Percentiles rank a stretch among this genome's conserved stretches.
Evolutionary conservation across 1,140 invertebrate genomes (phyloP).

Genomic region (Cydia fagiglandana): DNA sequence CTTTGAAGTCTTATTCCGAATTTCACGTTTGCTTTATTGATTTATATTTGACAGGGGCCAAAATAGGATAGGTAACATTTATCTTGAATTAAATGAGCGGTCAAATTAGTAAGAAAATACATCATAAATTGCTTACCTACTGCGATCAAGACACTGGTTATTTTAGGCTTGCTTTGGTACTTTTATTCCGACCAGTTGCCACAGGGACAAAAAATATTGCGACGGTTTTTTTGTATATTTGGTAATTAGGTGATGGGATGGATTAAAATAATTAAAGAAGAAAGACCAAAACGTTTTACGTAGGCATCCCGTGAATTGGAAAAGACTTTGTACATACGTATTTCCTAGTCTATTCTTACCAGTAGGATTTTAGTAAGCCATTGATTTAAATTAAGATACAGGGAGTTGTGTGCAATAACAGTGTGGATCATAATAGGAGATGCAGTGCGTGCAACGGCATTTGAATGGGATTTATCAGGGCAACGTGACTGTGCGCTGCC

Average conservation of each 20-base stretch:
- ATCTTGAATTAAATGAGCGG: not conserved
- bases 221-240: too few relatives aligned
- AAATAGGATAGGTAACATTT: not conserved
- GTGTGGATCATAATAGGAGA: conserved; percentile 5
- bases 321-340: too few relatives aligned
- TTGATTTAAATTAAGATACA: not conserved
- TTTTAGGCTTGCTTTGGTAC: too few relatives aligned
- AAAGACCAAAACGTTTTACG: too few relatives aligned
- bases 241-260: too few relatives aligned
- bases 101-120: not conserved
- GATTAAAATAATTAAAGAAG: too few relatives aligned
- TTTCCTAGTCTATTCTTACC: too few relatives aligned
- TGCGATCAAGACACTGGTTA: too few relatives aligned
- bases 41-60: not conserved
- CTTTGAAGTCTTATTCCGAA: conserved; percentile 20
- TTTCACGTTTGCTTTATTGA: not conserved
- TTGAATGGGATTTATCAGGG: conserved; percentile 17
- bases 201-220: too few relatives aligned
- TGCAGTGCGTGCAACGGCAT: conserved; percentile 1
- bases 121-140: too few relatives aligned
- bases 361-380: not conserved
- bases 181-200: too few relatives aligned
- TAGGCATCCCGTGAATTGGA: too few relatives aligned
- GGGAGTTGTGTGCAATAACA: not conserved
- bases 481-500: conserved; percentile 3